Evolutionary conservation across 2,888 invertebrate species (phyloP), one percentile per base, ranked within the genome.

Genomic region (Octonoba sinensis): DNA sequence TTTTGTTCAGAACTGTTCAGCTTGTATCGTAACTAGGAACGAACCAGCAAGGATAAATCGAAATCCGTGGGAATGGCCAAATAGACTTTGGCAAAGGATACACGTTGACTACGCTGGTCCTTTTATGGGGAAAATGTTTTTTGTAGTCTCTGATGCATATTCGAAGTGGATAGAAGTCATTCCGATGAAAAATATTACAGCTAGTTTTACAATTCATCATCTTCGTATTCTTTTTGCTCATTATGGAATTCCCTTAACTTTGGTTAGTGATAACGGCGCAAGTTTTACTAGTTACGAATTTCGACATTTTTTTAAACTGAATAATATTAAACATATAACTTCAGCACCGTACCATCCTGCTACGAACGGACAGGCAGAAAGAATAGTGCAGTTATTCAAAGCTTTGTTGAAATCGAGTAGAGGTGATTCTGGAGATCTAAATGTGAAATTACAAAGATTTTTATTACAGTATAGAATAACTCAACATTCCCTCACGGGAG

Each of bases 231-330:
- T 64, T 56, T 73, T 73, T 73, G 64, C 64, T 56, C 64, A 54
- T 44, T 73, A 56, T 73, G 64, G 73, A 64, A 64, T 73, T 54
- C 73, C 64, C 54, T 51, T 72, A 18, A 72, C 72, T 44, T 62
- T 72, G 51, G 62, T 72, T 59, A 59, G 70, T 70, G 70, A 70
- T 59, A 70, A 70, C 70, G 70, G 70, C 47, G 59, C 70, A 59
- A 70, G 70, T 70, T 70, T 70, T 59, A 70, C 70, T 70, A 70
- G 70, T 70, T 70, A 70, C 70, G 60, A 70, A 70, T 70, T 70
- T 70, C 59, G 70, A 59, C 59, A 70, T 70, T 70, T 70, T 70
- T 70, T 70, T 57, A 70, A 70, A 70, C 47, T 70, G 59, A 59
- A 70, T 70, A 60, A 70, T 70, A 59, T 70, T 70, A 59, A 70